Evolutionary conservation across 1,140 invertebrate species (phyloP).

Genomic region (Aporrectodea caliginosa): DNA sequence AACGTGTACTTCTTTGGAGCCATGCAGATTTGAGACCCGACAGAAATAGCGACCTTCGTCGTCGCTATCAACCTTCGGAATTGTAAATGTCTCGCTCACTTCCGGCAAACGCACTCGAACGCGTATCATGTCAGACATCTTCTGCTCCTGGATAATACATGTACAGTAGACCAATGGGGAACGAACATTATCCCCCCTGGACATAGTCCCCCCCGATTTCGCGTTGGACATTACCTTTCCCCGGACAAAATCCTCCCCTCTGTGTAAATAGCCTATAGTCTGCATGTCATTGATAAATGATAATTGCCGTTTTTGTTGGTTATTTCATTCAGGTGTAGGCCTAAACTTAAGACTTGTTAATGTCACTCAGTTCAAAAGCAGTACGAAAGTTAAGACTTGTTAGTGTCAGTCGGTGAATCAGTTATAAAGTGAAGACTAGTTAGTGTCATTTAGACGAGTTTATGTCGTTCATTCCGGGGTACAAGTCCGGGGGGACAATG

Average conservation of each 20-base stretch:
- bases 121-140: neutral
- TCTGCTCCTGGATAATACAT: neutral
- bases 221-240: neutral
- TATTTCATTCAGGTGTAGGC: too few species aligned
- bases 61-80: neutral
- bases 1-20: neutral
- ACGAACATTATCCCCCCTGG: neutral
- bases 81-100: neutral
- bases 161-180: neutral
- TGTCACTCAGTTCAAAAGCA: too few species aligned
- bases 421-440: too few species aligned
- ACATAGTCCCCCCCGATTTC: neutral
- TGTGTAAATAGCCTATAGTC: neutral
- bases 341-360: too few species aligned
- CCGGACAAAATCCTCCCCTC: neutral
- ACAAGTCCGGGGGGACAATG: too few species aligned
- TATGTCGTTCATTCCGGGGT: too few species aligned
- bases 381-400: too few species aligned
- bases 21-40: neutral
- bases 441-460: too few species aligned
- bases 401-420: too few species aligned
- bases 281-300: neutral
- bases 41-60: neutral
- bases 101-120: neutral
- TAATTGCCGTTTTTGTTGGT: neutral